Evolutionary conservation across 2,113 vertebrate genomes (phyloP), one percentile per base, ranked within the genome.

Genomic region (Plecturocebus donacophilus): DNA sequence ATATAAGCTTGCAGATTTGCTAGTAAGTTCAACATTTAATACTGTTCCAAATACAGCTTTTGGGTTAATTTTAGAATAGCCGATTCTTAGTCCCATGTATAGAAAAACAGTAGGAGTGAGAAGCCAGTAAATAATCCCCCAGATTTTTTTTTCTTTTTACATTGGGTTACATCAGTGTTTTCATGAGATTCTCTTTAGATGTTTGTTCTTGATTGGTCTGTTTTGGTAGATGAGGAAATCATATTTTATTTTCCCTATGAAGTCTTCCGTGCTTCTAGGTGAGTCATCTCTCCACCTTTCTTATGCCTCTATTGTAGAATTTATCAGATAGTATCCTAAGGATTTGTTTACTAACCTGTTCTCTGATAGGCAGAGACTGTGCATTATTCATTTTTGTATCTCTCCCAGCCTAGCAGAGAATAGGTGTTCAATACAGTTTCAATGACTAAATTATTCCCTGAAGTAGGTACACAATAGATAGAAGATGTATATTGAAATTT

Each of bases 1-100:
- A 38, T 91, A n/a, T 73, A 93, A 92, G 38, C 83, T 68, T 96
- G 19, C 66, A 81, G n/a, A 35, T 79, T 84, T 94, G 17, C 64
- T 93, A 91, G 80, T 92, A 52, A 82, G 21, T 35, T 38, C 61
- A 87, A 66, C 38, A 23, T 61, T 84, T 91, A 82, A 30, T 77
- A 61, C 52, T 61, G 87, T 58, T 75, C 56, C 42, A 88, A 56
- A 86, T 86, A 25, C 27, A 80, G 32, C 4, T 54, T 79, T 64
- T 27, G 21, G 27, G n/a, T 97, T 86, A 83, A 82, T 81, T 93
- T 89, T 83, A 79, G n/a, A 95, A 27, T 20, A 77, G 30, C 12
- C 23, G 70, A 49, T 40, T 93, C n/a, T 82, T 91, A 20, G 17
- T 87, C 76, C 40, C 35, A 64, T 54, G 83, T 58, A 52, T 38